phyloP scores from a whole-genome alignment of 2,113 vertebrate species.

The Phrynosoma platyrhinos region DNA sequence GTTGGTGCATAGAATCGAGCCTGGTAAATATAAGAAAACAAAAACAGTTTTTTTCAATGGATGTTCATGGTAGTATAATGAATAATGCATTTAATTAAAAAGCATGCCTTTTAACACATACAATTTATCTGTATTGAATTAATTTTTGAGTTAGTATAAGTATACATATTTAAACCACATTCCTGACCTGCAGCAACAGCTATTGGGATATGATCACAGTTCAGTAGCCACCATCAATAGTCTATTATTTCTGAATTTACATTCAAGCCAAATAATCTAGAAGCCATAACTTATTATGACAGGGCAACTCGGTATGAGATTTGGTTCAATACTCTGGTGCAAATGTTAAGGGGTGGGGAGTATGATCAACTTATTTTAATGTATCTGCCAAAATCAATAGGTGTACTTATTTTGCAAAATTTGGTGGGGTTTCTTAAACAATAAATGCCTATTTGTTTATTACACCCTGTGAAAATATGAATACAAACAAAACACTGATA shows the following conservation, averaged over 20 bases:
- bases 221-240: not conserved
- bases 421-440: not conserved
- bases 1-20: slow-evolving; percentile 96
- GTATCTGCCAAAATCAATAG: not conserved
- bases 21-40: slow-evolving; percentile 73
- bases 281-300: not conserved
- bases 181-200: not conserved
- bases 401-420: not conserved
- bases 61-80: not conserved
- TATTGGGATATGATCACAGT: not conserved
- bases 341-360: not conserved
- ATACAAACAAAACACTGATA: not conserved
- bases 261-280: not conserved
- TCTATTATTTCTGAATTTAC: not conserved
- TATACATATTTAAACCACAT: no score
- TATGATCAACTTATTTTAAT: no score
- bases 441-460: no score
- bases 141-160: no score
- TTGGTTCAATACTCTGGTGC: not conserved
- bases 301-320: not conserved
- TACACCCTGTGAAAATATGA: not conserved
- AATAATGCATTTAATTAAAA: not conserved
- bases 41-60: not conserved
- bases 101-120: no score
- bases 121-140: not conserved